A percentile compares a stretch with the other conserved stretches of the same genome.
These are phyloP conservation scores for Polydrusus pterygomalis DNA, from an alignment of 2,888 invertebrate genomes.

Conservation along the genomic window DNA sequence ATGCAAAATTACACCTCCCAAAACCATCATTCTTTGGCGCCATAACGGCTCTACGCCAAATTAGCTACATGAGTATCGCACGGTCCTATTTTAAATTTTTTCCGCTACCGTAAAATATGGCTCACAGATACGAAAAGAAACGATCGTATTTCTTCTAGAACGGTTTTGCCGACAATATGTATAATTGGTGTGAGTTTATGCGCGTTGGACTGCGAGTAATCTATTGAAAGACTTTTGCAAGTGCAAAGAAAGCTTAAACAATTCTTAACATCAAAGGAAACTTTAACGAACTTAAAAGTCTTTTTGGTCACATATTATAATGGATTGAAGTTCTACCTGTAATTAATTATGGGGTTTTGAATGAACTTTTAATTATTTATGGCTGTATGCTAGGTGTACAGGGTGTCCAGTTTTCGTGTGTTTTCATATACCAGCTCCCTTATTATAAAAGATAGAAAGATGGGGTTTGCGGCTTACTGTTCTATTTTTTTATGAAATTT, in stretches of 20 bases:
- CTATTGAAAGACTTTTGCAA: conserved; percentile 40
- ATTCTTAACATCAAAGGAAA: conserved; percentile 14
- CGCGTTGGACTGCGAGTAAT: conserved; percentile 59
- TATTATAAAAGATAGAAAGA: too few species aligned
- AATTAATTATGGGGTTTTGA: too few species aligned
- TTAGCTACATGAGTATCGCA: conserved; percentile 66
- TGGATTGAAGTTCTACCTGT: too few species aligned
- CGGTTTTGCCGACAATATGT: conserved; percentile 62
- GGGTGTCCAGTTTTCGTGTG: too few species aligned
- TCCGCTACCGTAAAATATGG: conserved; percentile 53
- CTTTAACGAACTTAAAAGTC: too few species aligned
- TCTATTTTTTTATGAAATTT: too few species aligned
- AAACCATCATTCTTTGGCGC: conserved; percentile 62
- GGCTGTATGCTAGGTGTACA: too few species aligned
- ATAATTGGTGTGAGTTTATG: conserved; percentile 61
- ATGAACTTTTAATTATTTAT: too few species aligned
- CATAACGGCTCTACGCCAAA: conserved; percentile 68
- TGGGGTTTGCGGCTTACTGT: too few species aligned
- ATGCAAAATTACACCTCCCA: too few species aligned
- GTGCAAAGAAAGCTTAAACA: conserved; percentile 30
- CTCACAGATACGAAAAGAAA: conserved; percentile 43
- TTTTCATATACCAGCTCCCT: too few species aligned
- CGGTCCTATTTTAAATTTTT: conserved; percentile 42
- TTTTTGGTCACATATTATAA: too few species aligned
- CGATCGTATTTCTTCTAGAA: conserved; percentile 55